Percentiles rank a stretch among this genome's conserved stretches.
phyloP scores from a whole-genome alignment of 2,888 invertebrate species.

The Ormyrus rosae region DNA sequence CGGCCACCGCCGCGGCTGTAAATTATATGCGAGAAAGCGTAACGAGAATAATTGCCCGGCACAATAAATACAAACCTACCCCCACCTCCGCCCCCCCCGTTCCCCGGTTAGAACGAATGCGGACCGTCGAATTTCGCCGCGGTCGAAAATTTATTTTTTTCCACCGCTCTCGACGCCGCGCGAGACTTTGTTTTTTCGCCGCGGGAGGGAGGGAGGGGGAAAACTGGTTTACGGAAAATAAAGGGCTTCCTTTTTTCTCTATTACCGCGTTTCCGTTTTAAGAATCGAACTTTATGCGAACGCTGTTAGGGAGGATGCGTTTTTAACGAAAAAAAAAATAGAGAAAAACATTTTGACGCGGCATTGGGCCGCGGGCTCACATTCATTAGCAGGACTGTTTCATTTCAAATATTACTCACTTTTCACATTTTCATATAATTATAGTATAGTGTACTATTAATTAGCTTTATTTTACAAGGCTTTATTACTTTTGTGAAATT shows the following conservation, averaged over 20 bases:
- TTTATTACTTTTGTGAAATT: too few species aligned
- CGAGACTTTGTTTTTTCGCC: constrained; percentile 2
- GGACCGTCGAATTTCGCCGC: constrained; percentile 11
- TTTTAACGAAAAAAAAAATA: constrained; percentile 1
- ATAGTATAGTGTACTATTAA: too few species aligned
- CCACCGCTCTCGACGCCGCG: neutral
- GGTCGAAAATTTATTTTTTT: constrained; percentile 32
- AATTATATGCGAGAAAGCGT: constrained; percentile 56
- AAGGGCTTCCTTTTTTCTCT: constrained; percentile 21
- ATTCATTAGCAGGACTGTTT: too few species aligned
- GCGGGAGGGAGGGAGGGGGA: neutral
- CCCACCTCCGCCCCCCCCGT: neutral
- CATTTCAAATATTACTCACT: too few species aligned
- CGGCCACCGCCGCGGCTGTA: constrained; percentile 31
- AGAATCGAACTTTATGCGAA: constrained; percentile 14
- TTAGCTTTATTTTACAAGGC: too few species aligned
- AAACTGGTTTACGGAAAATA: constrained; percentile 48
- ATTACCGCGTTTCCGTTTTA: constrained; percentile 17
- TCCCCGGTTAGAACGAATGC: constrained; percentile 15
- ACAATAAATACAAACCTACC: constrained; percentile 45
- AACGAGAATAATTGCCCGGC: constrained; percentile 55
- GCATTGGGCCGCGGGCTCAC: too few species aligned
- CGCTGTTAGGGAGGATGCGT: constrained; percentile 9
- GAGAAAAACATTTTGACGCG: neutral
- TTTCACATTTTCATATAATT: too few species aligned